A percentile compares a stretch with the other conserved stretches of the same genome.
Conservation (phyloP, 2,888 invertebrate species). For the Archips crataeganus region DNA sequence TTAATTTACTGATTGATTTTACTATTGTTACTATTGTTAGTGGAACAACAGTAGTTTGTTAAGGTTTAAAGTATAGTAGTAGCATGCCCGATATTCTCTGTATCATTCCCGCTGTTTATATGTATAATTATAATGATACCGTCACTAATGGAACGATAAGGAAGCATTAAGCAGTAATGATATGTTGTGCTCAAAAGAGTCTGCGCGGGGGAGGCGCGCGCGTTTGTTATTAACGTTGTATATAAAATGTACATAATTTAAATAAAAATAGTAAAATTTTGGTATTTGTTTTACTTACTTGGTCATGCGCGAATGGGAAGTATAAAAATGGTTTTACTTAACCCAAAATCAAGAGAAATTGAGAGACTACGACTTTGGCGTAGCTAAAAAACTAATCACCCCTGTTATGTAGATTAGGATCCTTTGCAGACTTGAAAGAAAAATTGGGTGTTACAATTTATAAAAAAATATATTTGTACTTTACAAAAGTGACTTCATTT, state of each 20-base stretch:
- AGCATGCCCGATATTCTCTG: conserved; percentile 67
- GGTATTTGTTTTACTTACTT: conserved; percentile 39
- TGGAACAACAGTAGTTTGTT: neutral
- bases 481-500: conserved; percentile 16
- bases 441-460: neutral
- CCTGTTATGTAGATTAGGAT: neutral
- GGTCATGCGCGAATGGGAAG: neutral
- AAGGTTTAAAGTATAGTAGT: conserved; percentile 59
- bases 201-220: conserved; percentile 63
- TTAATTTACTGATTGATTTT: neutral
- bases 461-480: conserved; percentile 15
- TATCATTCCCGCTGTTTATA: conserved; percentile 77
- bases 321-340: neutral
- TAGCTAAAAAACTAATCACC: neutral
- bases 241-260: conserved; percentile 82
- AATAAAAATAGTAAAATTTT: conserved; percentile 77
- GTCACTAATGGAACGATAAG: conserved; percentile 62
- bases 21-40: no score
- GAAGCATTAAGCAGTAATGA: conserved; percentile 48
- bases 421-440: neutral
- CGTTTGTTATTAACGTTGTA: conserved; percentile 76
- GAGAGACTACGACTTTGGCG: no score
- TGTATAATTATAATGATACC: conserved; percentile 75
- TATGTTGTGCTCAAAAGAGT: conserved; percentile 74
- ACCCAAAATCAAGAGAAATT: neutral